Conservation (phyloP, 2,888 invertebrate genomes). For the Callimorpha dominula region DNA sequence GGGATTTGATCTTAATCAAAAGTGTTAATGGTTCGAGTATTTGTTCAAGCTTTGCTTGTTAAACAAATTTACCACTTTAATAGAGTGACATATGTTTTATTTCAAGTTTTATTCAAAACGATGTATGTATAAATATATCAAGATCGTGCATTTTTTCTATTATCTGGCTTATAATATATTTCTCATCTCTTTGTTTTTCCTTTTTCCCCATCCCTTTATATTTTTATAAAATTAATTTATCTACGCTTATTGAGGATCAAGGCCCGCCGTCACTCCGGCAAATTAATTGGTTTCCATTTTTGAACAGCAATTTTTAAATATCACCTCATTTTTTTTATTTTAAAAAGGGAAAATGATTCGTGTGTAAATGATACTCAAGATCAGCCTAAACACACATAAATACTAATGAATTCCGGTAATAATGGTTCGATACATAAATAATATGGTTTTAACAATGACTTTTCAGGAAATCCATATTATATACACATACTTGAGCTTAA, state of each 20-base stretch:
- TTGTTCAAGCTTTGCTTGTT: background rate
- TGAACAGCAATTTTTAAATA: no score
- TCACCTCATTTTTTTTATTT: background rate
- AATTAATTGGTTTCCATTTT: background rate
- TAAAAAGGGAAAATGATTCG: background rate
- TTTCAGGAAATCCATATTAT: no score
- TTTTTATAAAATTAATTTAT: background rate
- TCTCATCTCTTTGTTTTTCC: background rate
- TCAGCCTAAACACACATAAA: no score
- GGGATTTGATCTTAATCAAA: background rate
- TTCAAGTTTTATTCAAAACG: no score
- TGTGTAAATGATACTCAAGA: no score
- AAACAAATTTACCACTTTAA: no score
- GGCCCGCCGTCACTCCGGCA: background rate
- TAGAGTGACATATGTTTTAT: no score
- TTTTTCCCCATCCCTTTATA: background rate
- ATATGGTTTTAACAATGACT: no score
- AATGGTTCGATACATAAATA: no score
- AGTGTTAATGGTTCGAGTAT: background rate
- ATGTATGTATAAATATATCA: background rate
- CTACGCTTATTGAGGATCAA: background rate
- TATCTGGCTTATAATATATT: background rate
- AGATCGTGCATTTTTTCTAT: background rate
- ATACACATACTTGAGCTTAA: no score
- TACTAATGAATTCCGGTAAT: no score